phyloP scores from a whole-genome alignment of 2,113 vertebrate species.

The Cyprinodon variegatus region DNA sequence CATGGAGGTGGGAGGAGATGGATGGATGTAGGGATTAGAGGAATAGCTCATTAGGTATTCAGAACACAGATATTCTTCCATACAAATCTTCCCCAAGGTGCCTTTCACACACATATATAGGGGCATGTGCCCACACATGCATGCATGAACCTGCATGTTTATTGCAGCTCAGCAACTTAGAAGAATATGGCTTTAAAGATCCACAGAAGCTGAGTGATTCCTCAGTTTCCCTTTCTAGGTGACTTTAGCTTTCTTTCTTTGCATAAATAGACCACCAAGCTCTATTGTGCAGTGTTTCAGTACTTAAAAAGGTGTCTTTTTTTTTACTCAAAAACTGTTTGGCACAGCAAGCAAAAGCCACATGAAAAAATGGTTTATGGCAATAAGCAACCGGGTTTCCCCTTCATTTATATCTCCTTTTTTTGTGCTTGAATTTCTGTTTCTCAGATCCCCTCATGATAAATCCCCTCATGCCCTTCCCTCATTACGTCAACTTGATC shows the following conservation, averaged over 20 bases:
- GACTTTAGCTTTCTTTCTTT: slow-evolving; percentile 23
- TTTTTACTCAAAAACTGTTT: not conserved
- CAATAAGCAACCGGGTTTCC: slow-evolving; percentile 8
- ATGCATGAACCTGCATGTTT: not conserved
- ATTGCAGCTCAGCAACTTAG: not conserved
- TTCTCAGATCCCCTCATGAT: slow-evolving; percentile 11
- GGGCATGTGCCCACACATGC: slow-evolving; percentile 25
- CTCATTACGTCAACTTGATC: slow-evolving; percentile 5
- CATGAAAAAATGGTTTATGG: not conserved
- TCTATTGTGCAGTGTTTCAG: slow-evolving; percentile 1
- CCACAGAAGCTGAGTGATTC: slow-evolving; percentile 18
- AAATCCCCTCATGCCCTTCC: slow-evolving; percentile 12
- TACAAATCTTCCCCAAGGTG: slow-evolving; percentile 71
- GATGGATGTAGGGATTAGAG: slow-evolving; percentile 71
- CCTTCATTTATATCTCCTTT: slow-evolving; percentile 13
- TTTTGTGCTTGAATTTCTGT: slow-evolving; percentile 14
- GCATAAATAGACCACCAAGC: slow-evolving; percentile 32
- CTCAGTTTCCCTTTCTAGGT: slow-evolving; percentile 21
- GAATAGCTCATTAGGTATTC: slow-evolving; percentile 69
- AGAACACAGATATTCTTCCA: slow-evolving; percentile 60
- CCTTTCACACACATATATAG: slow-evolving; percentile 68
- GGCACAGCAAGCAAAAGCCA: not conserved
- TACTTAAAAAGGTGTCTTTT: slow-evolving; percentile 5
- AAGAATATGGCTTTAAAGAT: slow-evolving; percentile 6
- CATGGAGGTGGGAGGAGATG: slow-evolving; percentile 59